Evolutionary conservation across 2,888 invertebrate species (phyloP).

Genomic region (Pseudococcus longispinus): DNA sequence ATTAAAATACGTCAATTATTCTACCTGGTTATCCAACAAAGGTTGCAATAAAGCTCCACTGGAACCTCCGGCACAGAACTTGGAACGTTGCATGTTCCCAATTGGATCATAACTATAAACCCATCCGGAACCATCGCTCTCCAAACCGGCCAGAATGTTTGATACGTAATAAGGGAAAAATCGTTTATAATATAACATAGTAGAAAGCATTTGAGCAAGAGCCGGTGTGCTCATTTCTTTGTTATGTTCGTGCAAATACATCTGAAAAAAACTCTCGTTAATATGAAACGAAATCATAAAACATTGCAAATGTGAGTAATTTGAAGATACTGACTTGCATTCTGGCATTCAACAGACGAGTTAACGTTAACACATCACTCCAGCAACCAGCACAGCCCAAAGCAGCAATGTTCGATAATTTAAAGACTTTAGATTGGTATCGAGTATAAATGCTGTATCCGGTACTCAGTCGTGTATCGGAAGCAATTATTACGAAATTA

Average conservation of each 20-base stretch:
- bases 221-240: conserved; percentile 91
- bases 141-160: conserved; percentile 92
- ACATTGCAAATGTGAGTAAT: background rate
- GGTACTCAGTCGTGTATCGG: conserved; percentile 90
- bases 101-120: conserved; percentile 98
- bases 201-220: conserved; percentile 93
- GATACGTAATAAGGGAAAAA: conserved; percentile 99
- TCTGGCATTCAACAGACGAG: conserved; percentile 80
- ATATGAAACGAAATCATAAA: background rate
- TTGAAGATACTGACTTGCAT: conserved; percentile 71
- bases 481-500: conserved; percentile 92
- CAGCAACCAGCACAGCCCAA: conserved; percentile 97
- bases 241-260: conserved; percentile 94
- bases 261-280: conserved; percentile 64
- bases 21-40: conserved; percentile 89
- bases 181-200: conserved; percentile 92
- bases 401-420: conserved; percentile 81
- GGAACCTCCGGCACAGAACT: conserved; percentile 88
- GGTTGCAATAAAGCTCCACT: conserved; percentile 91
- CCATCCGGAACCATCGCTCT: conserved; percentile 90
- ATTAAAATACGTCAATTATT: background rate
- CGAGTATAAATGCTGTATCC: conserved; percentile 91
- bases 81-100: conserved; percentile 87
- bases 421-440: conserved; percentile 85
- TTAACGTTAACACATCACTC: conserved; percentile 94